Evolutionary conservation across 2,888 invertebrate species (phyloP), one percentile per base, ranked within the genome.

Genomic region (Hyppa rectilinea): DNA sequence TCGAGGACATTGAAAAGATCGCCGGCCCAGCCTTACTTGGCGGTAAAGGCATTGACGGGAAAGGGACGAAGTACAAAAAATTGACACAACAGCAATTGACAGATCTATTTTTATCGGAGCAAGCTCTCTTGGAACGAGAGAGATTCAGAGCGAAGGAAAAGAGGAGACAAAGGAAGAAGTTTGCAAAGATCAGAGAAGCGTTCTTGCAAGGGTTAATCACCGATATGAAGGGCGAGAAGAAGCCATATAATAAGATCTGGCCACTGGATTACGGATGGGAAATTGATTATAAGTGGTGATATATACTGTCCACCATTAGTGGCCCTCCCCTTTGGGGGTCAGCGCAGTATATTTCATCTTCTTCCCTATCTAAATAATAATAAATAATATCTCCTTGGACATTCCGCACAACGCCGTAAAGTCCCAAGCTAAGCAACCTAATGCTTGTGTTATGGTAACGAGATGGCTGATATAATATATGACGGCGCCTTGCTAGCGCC

Each of bases 181-280:
- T 14, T 2, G 50, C 53, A 0, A 67, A 59, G 0, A 9, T 61
- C 0, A 26, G 61, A 2, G 36, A 78, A 0, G 43, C 58, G 0
- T 69, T 58, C 7, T 23, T 64, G 4, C 38, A 10, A 1, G 78
- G 67, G 0, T 26, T 63, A 0, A 0, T 10, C 0, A 10, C 14
- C 0, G 1, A 29, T 0, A 40, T 38, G 43, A 17, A 10, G 5
- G 4, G 6, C 0, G 2, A n/a, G 0, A n/a, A 66, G 29, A 50
- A 31, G 14, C 0, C 31, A 0, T 71, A 55, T 0, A 75, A 77
- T 0, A 62, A 26, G 1, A 52, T 36, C 63, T 90, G 90, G 89
- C 86, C 87, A 0, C 1, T 84, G 0, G 89, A 90, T 0, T 90
- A 90, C 14, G 90, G 90, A 0, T 90, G 90, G 90, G 90, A 90